Evolutionary conservation across 2,888 invertebrate species (phyloP), one percentile per base, ranked within the genome.

Genomic region (Epinotia brunnichana): DNA sequence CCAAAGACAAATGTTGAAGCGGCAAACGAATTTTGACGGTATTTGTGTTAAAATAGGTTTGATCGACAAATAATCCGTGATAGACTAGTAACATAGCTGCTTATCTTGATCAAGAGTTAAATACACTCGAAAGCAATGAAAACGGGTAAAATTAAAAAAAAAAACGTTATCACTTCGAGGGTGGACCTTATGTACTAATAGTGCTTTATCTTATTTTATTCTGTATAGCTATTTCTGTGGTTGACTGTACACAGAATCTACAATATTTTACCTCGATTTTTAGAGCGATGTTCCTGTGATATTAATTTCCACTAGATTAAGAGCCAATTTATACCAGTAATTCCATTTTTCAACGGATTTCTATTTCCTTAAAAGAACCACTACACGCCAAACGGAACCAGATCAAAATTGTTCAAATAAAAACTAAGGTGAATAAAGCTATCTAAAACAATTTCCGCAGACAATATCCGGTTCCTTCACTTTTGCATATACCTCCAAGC

Each of bases 381-480:
- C 21, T 56, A 15, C 54, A 73, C 54, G 68, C 73, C 24, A 68
- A 73, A 73, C 68, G 73, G 69, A 68, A 73, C 73, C 69, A 69
- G 51, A 53, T 62, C 56, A 51, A 63, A 69, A 63, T 53, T 67
- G 56, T 61, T 61, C 60, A 54, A 73, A 73, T 57, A 68, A 69
- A 72, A 72, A 69, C 64, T 57, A 57, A 60, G 59, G 74, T 51
- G 53, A 81, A 63, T 29, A 81, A 78, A 83, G 82, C 82, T 85
- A 85, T 83, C 85, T 86, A 85, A 87, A 88, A 87, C 85, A 87
- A 88, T 88, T 87, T 88, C 88, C 88, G 84, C 77, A 70, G 80
- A 84, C 82, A 87, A 87, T 88, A 87, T 88, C 88, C 88, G 87
- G 85, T 74, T 75, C 78, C 78, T 77, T 81, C 79, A 72, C 76